phyloP scores from a whole-genome alignment of 2,113 vertebrate species.

The pig (Sus scrofa) region DNA sequence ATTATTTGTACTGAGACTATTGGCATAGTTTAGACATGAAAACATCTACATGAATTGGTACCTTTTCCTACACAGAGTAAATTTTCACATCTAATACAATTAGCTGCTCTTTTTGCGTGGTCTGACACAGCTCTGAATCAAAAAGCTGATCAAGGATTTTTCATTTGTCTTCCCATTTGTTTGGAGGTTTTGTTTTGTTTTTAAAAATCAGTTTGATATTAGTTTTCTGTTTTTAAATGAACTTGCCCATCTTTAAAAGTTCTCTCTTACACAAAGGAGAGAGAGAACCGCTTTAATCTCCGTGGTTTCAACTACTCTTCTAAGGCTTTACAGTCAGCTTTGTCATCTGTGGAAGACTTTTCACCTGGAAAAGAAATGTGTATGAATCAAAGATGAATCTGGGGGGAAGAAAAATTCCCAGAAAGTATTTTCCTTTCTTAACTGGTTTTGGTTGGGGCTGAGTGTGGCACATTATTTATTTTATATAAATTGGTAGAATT shows the following conservation, averaged over 20 bases:
- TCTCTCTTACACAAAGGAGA: neutral
- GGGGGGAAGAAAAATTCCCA: constrained; percentile 12
- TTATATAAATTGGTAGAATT: constrained; percentile 27
- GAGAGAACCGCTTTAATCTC: neutral
- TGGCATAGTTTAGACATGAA: neutral
- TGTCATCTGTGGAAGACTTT: neutral
- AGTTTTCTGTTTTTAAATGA: neutral
- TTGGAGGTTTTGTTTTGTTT: neutral
- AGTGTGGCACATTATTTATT: neutral
- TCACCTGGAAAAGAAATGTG: constrained; percentile 3
- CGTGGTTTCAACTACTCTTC: constrained; percentile 24
- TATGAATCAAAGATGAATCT: constrained; percentile 13
- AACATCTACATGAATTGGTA: neutral
- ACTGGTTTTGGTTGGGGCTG: neutral
- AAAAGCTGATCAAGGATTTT: constrained; percentile 28
- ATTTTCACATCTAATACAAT: neutral
- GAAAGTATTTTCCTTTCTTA: constrained; percentile 37
- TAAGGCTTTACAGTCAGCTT: neutral
- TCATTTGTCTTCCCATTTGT: neutral
- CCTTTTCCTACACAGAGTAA: neutral
- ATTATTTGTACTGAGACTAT: neutral
- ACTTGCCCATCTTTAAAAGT: neutral
- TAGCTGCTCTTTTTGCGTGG: constrained; percentile 33
- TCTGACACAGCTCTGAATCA: neutral
- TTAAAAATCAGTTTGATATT: neutral